Percentiles rank a stretch among this genome's conserved stretches.
These are phyloP conservation scores for Anhinga rufa DNA, from an alignment of 2,113 vertebrate species.

Conservation along the genomic window DNA sequence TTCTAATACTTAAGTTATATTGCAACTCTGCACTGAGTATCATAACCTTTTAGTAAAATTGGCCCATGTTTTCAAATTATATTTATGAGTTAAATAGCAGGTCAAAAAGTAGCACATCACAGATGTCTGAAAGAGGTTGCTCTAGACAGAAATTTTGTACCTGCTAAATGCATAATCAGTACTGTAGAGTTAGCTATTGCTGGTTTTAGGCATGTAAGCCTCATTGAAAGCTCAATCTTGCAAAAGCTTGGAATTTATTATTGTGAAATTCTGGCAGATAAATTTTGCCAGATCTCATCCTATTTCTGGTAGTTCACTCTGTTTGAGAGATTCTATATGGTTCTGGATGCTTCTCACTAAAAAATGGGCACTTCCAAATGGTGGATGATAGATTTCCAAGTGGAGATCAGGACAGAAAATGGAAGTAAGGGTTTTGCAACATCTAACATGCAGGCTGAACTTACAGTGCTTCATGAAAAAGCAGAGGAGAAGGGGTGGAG, in stretches of 20 bases:
- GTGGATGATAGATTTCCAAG: not conserved
- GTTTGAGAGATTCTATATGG: not conserved
- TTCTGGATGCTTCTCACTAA: not conserved
- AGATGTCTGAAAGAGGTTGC: not conserved
- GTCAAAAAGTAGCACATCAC: not conserved
- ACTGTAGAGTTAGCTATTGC: not conserved
- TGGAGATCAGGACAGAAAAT: not conserved
- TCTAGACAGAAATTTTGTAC: not conserved
- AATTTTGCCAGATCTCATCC: not conserved
- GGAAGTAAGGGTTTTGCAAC: not conserved
- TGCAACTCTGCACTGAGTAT: not conserved
- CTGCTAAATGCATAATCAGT: not conserved
- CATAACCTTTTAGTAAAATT: not conserved
- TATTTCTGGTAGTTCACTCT: not conserved
- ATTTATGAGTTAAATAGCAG: not conserved
- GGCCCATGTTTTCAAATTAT: not conserved
- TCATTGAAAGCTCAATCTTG: not conserved
- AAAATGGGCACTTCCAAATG: not conserved
- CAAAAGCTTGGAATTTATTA: not conserved
- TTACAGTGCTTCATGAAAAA: not conserved
- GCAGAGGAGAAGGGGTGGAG: fast-evolving
- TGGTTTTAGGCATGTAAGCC: not conserved
- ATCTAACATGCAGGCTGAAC: not conserved
- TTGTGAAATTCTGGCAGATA: not conserved
- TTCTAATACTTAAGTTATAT: not conserved